These are phyloP conservation scores for Trissonchulus latispiculum DNA, from an alignment of 2,888 invertebrate species.

Conservation along the genomic window DNA sequence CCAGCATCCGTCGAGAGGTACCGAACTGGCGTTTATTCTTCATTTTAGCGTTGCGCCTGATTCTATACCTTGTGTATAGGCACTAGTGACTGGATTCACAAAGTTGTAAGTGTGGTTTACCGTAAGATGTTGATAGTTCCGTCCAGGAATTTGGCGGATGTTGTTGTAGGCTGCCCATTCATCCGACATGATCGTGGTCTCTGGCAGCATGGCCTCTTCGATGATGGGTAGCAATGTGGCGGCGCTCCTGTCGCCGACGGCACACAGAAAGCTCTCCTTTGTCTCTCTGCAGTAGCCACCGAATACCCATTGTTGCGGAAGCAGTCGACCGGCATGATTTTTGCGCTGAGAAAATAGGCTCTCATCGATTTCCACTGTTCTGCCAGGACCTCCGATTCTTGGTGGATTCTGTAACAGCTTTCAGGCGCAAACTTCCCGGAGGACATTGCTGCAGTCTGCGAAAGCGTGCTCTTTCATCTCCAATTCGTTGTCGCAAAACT, in stretches of 20 bases:
- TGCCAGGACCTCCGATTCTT: too few relatives aligned
- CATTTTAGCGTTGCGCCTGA: neutral
- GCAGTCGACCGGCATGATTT: constrained; percentile 22
- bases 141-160: too few relatives aligned
- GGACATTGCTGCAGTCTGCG: neutral
- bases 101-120: too few relatives aligned
- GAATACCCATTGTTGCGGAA: constrained; percentile 27
- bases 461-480: neutral
- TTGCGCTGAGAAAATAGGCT: constrained; percentile 20
- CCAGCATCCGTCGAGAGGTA: constrained; percentile 13
- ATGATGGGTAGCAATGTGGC: too few relatives aligned
- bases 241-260: constrained; percentile 21
- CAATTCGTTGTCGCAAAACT: constrained; percentile 18
- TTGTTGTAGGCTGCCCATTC: too few relatives aligned
- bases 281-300: constrained; percentile 24
- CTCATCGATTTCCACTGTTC: too few relatives aligned
- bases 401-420: neutral
- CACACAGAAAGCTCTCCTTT: constrained; percentile 24
- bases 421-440: constrained; percentile 6
- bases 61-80: too few relatives aligned
- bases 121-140: too few relatives aligned
- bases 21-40: constrained; percentile 15
- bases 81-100: too few relatives aligned
- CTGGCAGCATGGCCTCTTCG: too few relatives aligned
- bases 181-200: constrained; percentile 27